Percentiles rank a stretch among this genome's conserved stretches.
Evolutionary conservation across 1,140 invertebrate genomes (phyloP).

Genomic region (Acromyrmex echinatior): DNA sequence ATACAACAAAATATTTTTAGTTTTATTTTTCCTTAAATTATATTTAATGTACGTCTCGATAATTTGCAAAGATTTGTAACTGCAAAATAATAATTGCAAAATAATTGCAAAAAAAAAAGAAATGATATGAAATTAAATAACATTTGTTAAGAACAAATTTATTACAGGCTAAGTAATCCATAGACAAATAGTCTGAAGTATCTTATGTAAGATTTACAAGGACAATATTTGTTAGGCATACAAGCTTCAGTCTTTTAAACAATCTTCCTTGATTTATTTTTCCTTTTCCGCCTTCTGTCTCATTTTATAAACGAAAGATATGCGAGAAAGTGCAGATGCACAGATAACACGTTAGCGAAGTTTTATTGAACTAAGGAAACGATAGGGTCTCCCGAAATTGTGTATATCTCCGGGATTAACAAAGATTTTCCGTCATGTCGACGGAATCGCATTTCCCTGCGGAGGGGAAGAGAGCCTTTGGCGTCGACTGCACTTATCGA

Average conservation of each 20-base stretch:
- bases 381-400: not conserved
- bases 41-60: not conserved
- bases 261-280: conserved; percentile 4
- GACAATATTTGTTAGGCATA: conserved; percentile 44
- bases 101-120: not conserved
- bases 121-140: not conserved
- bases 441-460: conserved; percentile 18
- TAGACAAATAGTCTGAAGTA: not conserved
- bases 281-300: too few relatives aligned
- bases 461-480: not conserved
- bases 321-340: not conserved
- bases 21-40: not conserved
- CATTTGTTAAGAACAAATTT: conserved; percentile 7
- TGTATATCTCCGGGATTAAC: conserved; percentile 36
- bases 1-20: not conserved
- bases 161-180: conserved; percentile 13
- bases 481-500: conserved; percentile 46
- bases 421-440: conserved; percentile 40
- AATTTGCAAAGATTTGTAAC: not conserved
- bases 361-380: conserved; percentile 14
- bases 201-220: conserved; percentile 20
- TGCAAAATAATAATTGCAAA: not conserved
- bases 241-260: not conserved
- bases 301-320: not conserved
- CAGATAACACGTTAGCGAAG: not conserved